Evolutionary conservation across 2,888 invertebrate genomes (phyloP).

Genomic region (Trisateles emortualis): DNA sequence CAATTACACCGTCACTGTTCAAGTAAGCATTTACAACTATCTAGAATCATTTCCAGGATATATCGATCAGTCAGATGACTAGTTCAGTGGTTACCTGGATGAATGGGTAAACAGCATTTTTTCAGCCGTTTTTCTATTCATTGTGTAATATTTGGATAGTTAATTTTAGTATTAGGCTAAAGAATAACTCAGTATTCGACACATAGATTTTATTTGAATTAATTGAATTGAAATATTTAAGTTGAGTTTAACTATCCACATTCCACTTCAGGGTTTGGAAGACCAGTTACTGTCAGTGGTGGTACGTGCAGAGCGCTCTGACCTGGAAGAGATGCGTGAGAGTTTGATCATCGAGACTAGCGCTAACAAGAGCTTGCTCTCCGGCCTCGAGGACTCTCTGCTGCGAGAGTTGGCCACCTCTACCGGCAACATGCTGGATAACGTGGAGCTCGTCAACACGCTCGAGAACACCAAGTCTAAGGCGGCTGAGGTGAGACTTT

Average conservation of each 20-base stretch:
- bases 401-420: slow-evolving; percentile 94
- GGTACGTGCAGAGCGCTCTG: slow-evolving; percentile 94
- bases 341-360: slow-evolving; percentile 93
- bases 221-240: too few relatives aligned
- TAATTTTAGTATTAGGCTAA: too few relatives aligned
- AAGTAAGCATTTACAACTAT: slow-evolving; percentile 71
- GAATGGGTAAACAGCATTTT: too few relatives aligned
- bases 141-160: too few relatives aligned
- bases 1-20: slow-evolving; percentile 95
- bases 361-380: slow-evolving; percentile 93
- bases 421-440: slow-evolving; percentile 97
- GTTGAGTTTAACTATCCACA: too few relatives aligned
- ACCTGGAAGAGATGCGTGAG: slow-evolving; percentile 95
- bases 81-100: too few relatives aligned
- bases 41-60: neutral
- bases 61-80: too few relatives aligned
- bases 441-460: slow-evolving; percentile 94
- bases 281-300: slow-evolving; percentile 96
- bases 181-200: too few relatives aligned
- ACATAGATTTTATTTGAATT: too few relatives aligned
- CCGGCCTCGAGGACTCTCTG: slow-evolving; percentile 94
- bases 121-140: too few relatives aligned
- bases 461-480: slow-evolving; percentile 96
- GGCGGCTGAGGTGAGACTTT: slow-evolving; percentile 92
- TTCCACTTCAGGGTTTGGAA: slow-evolving; percentile 90